Evolutionary conservation across 2,888 invertebrate genomes (phyloP).

Genomic region (Teinopalpus imperialis): DNA sequence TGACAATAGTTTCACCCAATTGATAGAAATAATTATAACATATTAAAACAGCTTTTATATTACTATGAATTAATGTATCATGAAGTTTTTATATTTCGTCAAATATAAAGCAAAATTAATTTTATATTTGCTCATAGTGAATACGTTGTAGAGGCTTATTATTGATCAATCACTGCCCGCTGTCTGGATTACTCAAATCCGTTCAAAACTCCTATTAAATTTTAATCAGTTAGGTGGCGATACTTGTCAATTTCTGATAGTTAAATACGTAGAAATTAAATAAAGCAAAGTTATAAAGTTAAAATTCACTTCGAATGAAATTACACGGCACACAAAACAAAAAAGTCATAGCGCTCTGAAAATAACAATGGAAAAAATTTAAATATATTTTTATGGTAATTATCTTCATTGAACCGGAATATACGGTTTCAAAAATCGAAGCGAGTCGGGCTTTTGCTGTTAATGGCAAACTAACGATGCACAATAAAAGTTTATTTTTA

Average conservation of each 20-base stretch:
- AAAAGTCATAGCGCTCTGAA: slow-evolving; percentile 1
- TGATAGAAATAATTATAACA: no score
- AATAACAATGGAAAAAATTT: neutral
- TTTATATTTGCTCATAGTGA: no score
- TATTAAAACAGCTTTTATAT: no score
- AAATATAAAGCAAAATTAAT: no score
- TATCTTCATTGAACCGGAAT: slow-evolving; percentile 22
- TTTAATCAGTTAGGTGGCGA: neutral
- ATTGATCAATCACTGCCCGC: neutral
- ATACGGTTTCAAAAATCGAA: slow-evolving; percentile 20
- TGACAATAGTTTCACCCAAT: no score
- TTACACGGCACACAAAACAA: slow-evolving; percentile 8
- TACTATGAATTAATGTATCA: no score
- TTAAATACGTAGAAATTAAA: neutral
- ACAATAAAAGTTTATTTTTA: slow-evolving; percentile 48
- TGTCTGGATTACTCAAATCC: neutral
- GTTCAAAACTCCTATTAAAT: no score
- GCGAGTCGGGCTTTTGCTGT: slow-evolving; percentile 22
- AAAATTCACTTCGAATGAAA: slow-evolving; percentile 3
- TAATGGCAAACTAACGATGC: slow-evolving; percentile 47
- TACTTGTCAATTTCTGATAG: neutral
- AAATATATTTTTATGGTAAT: slow-evolving; percentile 24
- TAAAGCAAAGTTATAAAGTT: neutral
- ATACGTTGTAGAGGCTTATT: no score
- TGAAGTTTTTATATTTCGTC: no score